A percentile compares a stretch with the other conserved stretches of the same genome.
phyloP scores from a whole-genome alignment of 2,888 invertebrate species.

The Acronicta aceris region DNA sequence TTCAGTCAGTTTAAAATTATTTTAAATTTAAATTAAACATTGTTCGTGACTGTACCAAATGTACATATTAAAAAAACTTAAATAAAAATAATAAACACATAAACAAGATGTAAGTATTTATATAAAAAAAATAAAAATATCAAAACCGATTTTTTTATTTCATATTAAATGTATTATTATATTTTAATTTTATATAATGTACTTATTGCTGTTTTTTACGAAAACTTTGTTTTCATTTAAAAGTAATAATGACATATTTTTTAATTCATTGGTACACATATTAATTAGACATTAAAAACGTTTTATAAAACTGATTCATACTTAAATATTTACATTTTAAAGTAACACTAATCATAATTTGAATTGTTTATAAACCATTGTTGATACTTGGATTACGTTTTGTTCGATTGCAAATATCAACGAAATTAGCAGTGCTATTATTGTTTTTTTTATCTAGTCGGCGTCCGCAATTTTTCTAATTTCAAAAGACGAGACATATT shows the following conservation, averaged over 20 bases:
- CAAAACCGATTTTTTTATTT: constrained; percentile 14
- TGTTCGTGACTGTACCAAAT: constrained; percentile 24
- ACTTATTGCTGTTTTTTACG: constrained; percentile 52
- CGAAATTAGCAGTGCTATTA: neutral
- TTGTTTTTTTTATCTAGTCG: too few species aligned
- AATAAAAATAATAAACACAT: constrained; percentile 3
- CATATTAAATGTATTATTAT: constrained; percentile 2
- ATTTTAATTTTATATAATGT: constrained; percentile 31
- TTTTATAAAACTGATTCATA: constrained; percentile 9
- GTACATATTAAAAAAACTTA: neutral
- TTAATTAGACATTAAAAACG: constrained; percentile 12
- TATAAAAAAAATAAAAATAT: constrained; percentile 13
- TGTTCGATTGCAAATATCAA: neutral
- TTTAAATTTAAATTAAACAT: constrained; percentile 27
- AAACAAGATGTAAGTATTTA: constrained; percentile 12
- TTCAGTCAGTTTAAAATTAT: constrained; percentile 53
- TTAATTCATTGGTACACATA: constrained; percentile 31
- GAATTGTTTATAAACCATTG: neutral
- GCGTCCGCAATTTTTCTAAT: too few species aligned
- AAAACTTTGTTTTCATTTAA: constrained; percentile 62
- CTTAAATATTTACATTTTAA: neutral
- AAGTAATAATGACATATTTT: constrained; percentile 60
- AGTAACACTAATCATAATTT: neutral
- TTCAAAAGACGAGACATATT: too few species aligned
- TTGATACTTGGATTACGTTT: neutral